phyloP scores from a whole-genome alignment of 2,797 vertebrate species.

The Xyrichtys novacula region DNA sequence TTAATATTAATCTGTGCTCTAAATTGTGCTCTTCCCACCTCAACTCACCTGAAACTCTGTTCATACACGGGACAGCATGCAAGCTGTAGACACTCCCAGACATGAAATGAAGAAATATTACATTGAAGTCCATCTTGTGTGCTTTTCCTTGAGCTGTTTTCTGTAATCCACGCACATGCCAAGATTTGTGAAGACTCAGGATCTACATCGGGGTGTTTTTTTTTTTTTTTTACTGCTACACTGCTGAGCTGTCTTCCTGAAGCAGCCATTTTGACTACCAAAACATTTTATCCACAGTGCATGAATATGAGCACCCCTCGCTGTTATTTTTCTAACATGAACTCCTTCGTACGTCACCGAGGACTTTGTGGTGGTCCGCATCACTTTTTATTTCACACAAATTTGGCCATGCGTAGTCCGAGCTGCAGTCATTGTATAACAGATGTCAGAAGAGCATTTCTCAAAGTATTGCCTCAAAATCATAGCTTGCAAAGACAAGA shows the following conservation, averaged over 20 bases:
- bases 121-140: constrained; percentile 31
- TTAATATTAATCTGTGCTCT: not conserved
- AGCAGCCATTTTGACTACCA: constrained; percentile 58
- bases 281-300: constrained; percentile 48
- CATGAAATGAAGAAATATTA: constrained; percentile 24
- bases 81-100: constrained; percentile 43
- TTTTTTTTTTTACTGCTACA: constrained; percentile 66
- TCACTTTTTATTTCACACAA: constrained; percentile 77
- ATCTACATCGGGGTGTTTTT: constrained; percentile 63
- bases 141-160: constrained; percentile 39
- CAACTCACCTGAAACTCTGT: constrained; percentile 2
- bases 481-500: constrained; percentile 26
- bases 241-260: constrained; percentile 44
- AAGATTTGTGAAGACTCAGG: constrained; percentile 77
- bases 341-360: constrained; percentile 71
- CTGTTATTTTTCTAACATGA: constrained; percentile 53
- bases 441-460: constrained; percentile 36
- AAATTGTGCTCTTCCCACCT: constrained; percentile 8
- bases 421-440: constrained; percentile 75
- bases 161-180: constrained; percentile 55
- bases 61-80: constrained; percentile 3
- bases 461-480: constrained; percentile 24
- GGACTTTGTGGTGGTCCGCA: constrained; percentile 72
- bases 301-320: constrained; percentile 44
- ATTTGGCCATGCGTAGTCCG: constrained; percentile 39